These are phyloP conservation scores for Myiagra hebetior DNA, from an alignment of 2,113 vertebrate species.

Conservation along the genomic window DNA sequence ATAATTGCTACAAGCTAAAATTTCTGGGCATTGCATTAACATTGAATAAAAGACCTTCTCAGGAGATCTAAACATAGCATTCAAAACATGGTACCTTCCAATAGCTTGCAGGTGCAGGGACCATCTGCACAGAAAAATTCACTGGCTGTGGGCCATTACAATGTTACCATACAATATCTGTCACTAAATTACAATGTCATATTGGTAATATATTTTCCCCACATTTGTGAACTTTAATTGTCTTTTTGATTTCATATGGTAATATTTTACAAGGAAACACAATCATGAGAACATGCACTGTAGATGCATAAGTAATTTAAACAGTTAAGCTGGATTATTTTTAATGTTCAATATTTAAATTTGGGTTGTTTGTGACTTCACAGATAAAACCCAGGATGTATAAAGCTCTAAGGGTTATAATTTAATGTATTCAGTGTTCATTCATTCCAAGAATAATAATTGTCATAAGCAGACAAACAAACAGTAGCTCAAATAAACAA, in stretches of 20 bases:
- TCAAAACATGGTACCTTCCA: slow-evolving; percentile 29
- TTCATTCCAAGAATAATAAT: slow-evolving; percentile 27
- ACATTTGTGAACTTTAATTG: slow-evolving; percentile 38
- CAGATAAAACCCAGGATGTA: not conserved
- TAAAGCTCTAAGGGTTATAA: not conserved
- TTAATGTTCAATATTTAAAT: slow-evolving; percentile 25
- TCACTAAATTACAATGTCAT: slow-evolving; percentile 19
- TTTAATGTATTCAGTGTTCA: not conserved
- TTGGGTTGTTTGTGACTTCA: not conserved
- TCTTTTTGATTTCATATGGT: slow-evolving; percentile 23
- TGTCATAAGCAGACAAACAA: not conserved
- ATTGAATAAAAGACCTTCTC: not conserved
- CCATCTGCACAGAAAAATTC: slow-evolving; percentile 27
- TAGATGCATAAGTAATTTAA: slow-evolving; percentile 4
- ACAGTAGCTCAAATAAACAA: not conserved
- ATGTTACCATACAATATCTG: not conserved
- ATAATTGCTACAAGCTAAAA: not conserved
- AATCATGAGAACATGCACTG: not conserved
- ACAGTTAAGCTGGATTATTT: not conserved
- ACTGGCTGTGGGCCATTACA: not conserved
- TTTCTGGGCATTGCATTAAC: slow-evolving; percentile 19
- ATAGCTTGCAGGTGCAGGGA: slow-evolving; percentile 16
- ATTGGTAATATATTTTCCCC: not conserved
- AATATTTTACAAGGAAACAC: slow-evolving; percentile 30
- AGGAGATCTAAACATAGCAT: slow-evolving; percentile 30